phyloP scores from a whole-genome alignment of 2,797 vertebrate genomes.

The Bovichtus diacanthus region DNA sequence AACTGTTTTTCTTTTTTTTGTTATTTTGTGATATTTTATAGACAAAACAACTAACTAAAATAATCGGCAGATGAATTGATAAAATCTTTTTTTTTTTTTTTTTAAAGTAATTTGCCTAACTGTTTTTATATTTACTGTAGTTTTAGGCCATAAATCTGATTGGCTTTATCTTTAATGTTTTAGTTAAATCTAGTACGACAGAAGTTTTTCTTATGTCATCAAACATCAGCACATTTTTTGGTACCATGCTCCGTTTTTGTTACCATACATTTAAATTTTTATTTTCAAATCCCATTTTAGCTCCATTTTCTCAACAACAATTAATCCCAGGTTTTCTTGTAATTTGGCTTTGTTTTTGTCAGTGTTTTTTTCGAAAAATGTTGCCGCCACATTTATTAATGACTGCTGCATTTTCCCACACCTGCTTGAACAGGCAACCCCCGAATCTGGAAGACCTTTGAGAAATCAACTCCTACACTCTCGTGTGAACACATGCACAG shows the following conservation, averaged over 20 bases:
- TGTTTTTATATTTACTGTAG: no score
- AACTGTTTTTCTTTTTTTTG: not conserved
- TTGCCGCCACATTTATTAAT: not conserved
- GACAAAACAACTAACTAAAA: not conserved
- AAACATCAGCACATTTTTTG: not conserved
- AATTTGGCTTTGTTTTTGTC: not conserved
- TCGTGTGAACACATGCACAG: slow-evolving; percentile 1
- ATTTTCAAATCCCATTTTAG: not conserved
- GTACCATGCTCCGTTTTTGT: not conserved
- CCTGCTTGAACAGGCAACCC: not conserved
- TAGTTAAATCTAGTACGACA: not conserved
- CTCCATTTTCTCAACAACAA: not conserved
- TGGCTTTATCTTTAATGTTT: no score
- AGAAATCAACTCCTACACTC: slow-evolving; percentile 3
- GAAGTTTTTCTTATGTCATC: not conserved
- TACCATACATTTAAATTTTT: not conserved
- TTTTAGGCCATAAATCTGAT: no score
- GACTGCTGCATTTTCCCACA: not conserved
- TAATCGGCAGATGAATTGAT: not conserved
- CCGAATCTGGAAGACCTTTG: slow-evolving; percentile 4
- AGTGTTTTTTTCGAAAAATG: no score
- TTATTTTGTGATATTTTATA: not conserved
- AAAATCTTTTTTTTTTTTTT: no score
- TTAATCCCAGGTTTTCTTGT: not conserved
- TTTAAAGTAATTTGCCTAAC: no score